Base-by-base conservation (phyloP, 2,888 invertebrate genomes). In the Cephus runcator region DNA sequence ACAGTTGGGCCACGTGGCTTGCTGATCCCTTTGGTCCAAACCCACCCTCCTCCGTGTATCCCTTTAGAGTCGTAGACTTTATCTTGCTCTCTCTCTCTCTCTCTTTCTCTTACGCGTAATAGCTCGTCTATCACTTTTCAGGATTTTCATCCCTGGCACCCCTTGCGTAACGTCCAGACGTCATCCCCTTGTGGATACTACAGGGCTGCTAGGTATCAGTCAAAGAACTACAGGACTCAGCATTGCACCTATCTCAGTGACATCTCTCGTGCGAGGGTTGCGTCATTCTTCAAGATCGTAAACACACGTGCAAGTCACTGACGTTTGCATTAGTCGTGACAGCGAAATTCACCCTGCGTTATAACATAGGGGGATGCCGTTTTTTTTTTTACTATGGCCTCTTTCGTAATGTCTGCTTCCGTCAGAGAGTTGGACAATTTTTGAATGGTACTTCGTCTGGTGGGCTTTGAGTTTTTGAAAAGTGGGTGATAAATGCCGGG, bases 1-100 rank as follows among this genome's bases (percentile, higher is more conserved):
- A 90, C 90, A 90, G 89, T 87, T 81, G 85, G 82, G 90, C 88
- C 90, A 90, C 90, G 89, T 90, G 89, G 84, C 88, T 75, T 81
- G 79, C 79, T 84, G 82, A 84, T 83, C 85, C 82, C 82, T 56
- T 56, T 56, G 56, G 56, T 56, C 56, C 56, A 56, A 56, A 56
- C 56, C 56, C 56, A 56, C 56, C 56, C 56, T 56, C 56, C 23
- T 23, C 56, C 23, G 23, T 56, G 56, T 56, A 56, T 56, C 56
- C 56, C 56, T 56, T 56, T 56, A 56, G 56, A 56, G 56, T 56
- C 69, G 40, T 68, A 74, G 77, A 76, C 83, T 77, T 79, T 82
- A 81, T 56, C 56, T 9, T 23, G 23, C 23, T 56, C 56, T 23
- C 56, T 71, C 71, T 71, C 71, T 71, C 11, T 71, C 71, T 71